These are phyloP conservation scores for Tachina lurida DNA, from an alignment of 2,888 invertebrate genomes.

Conservation along the genomic window DNA sequence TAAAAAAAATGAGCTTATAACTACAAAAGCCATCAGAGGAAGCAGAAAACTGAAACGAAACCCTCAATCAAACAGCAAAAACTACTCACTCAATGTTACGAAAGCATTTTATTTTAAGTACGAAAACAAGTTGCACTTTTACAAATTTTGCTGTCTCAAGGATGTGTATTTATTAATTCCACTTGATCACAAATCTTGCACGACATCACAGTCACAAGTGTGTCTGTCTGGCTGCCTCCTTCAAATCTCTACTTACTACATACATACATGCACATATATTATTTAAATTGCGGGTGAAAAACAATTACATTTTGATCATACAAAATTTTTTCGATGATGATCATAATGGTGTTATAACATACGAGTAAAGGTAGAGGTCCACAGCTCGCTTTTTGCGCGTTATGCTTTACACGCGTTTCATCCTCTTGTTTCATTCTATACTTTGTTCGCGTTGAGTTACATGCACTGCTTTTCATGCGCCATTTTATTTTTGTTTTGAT, in stretches of 20 bases:
- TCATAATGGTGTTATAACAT: conserved; percentile 16
- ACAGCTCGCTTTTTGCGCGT: too few species aligned
- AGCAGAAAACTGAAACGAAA: conserved; percentile 15
- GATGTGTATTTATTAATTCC: conserved; percentile 50
- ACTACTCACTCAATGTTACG: neutral
- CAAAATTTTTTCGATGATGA: conserved; percentile 25
- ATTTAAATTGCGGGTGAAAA: conserved; percentile 59
- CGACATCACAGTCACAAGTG: neutral
- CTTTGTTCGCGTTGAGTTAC: too few species aligned
- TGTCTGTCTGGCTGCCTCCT: conserved; percentile 14
- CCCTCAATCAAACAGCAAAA: conserved; percentile 19
- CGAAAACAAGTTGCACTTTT: conserved; percentile 40
- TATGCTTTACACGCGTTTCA: too few species aligned
- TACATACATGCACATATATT: neutral
- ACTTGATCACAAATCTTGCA: conserved; percentile 33
- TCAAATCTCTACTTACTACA: conserved; percentile 6
- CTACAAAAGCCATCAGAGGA: conserved; percentile 11
- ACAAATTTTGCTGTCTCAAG: conserved; percentile 56
- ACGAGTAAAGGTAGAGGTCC: too few species aligned
- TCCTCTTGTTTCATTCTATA: too few species aligned
- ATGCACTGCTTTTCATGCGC: too few species aligned
- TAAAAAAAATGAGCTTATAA: neutral
- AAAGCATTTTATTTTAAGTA: neutral
- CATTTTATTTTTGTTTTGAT: too few species aligned
- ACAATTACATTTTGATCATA: conserved; percentile 31